phyloP scores from a whole-genome alignment of 2,888 invertebrate species.

The Sinopyrophorus schimmeli region DNA sequence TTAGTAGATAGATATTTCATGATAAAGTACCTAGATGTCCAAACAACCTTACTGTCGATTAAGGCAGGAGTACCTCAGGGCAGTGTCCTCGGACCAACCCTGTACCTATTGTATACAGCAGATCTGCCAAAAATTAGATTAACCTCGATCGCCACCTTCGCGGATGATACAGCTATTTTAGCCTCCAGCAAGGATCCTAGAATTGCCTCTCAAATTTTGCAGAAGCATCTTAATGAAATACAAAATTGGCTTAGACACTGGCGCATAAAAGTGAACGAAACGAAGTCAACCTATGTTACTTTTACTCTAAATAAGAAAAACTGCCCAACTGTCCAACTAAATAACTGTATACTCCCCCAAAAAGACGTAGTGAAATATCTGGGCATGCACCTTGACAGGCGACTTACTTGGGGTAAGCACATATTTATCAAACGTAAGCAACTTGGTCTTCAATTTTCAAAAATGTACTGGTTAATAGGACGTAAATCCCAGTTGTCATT shows the following conservation, averaged over 20 bases:
- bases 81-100: conserved; percentile 32
- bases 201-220: conserved; percentile 30
- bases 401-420: conserved; percentile 8
- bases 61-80: conserved; percentile 18
- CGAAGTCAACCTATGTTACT: conserved; percentile 5
- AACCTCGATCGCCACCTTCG: conserved; percentile 26
- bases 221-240: conserved; percentile 12
- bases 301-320: not conserved
- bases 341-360: not conserved
- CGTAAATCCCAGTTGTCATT: conserved; percentile 7
- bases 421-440: conserved; percentile 5
- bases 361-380: conserved; percentile 8
- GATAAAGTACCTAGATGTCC: not conserved
- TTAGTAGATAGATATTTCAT: conserved; percentile 6
- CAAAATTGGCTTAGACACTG: conserved; percentile 7
- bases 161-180: conserved; percentile 32
- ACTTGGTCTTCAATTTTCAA: conserved; percentile 3
- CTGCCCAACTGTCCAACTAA: conserved; percentile 6
- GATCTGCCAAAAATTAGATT: conserved; percentile 26
- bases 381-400: conserved; percentile 4
- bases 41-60: not conserved
- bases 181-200: conserved; percentile 20
- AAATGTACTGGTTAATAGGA: conserved; percentile 13
- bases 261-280: conserved; percentile 9
- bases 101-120: conserved; percentile 30